phyloP scores from a whole-genome alignment of 2,888 invertebrate species.

The Morpho achilles region DNA sequence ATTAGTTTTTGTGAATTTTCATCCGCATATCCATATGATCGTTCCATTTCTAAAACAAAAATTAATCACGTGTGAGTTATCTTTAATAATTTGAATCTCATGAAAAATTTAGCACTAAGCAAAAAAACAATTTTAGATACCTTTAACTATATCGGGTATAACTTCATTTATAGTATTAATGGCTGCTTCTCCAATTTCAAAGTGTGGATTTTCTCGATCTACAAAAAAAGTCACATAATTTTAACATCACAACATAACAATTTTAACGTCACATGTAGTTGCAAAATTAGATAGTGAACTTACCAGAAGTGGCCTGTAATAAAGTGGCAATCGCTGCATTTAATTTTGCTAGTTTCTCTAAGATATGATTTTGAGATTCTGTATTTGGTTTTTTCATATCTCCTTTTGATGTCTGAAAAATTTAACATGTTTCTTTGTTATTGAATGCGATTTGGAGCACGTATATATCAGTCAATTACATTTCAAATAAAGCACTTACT shows the following conservation, averaged over 20 bases:
- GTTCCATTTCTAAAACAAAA: constrained; percentile 19
- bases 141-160: constrained; percentile 20
- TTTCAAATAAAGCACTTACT: not conserved
- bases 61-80: not conserved
- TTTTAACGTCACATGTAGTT: too few species aligned
- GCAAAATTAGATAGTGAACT: not conserved
- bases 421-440: not conserved
- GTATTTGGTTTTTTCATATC: not conserved
- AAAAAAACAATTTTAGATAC: constrained; percentile 5
- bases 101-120: not conserved
- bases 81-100: too few species aligned
- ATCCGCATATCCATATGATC: constrained; percentile 19
- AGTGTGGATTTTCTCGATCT: constrained; percentile 20
- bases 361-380: constrained; percentile 22
- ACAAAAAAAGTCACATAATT: not conserved
- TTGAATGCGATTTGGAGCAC: too few species aligned
- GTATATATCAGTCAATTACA: too few species aligned
- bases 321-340: constrained; percentile 52
- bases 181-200: constrained; percentile 15
- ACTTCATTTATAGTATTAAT: constrained; percentile 13
- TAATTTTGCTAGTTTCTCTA: constrained; percentile 41
- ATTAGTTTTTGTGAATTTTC: constrained; percentile 20
- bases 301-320: constrained; percentile 43
- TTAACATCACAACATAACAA: too few species aligned
- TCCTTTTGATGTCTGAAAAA: constrained; percentile 1